Conservation (phyloP, 2,888 invertebrate genomes). For the Callinectes sapidus region DNA sequence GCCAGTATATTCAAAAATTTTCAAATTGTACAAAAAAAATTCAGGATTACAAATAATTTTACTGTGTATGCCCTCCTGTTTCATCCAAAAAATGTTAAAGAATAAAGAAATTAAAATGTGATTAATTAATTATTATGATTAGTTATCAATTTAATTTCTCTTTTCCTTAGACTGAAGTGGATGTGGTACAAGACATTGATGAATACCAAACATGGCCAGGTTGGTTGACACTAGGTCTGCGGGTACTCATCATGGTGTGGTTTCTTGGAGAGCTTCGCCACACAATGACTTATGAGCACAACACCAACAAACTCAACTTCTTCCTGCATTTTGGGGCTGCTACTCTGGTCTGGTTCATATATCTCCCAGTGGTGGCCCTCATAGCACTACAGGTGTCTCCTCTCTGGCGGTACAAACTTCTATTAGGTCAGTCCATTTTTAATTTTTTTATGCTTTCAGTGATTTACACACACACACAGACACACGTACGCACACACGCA, state of each 20-base stretch:
- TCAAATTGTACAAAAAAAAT: too few species aligned
- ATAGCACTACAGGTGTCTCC: constrained; percentile 95
- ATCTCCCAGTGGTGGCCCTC: constrained; percentile 94
- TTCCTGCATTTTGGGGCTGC: constrained; percentile 97
- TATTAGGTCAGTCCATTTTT: constrained; percentile 83
- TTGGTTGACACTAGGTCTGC: constrained; percentile 91
- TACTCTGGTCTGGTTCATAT: constrained; percentile 98
- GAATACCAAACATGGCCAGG: constrained; percentile 99
- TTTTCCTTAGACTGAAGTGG: constrained; percentile 88
- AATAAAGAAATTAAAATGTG: not conserved
- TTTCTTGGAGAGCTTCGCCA: constrained; percentile 85
- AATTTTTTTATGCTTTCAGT: constrained; percentile 28
- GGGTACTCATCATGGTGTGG: constrained; percentile 92
- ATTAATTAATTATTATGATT: not conserved
- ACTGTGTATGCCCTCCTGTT: too few species aligned
- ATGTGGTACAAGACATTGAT: constrained; percentile 96
- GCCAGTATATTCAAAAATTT: too few species aligned
- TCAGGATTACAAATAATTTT: too few species aligned
- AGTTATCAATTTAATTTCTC: not conserved
- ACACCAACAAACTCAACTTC: constrained; percentile 91
- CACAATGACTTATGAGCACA: constrained; percentile 88
- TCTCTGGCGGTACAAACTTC: constrained; percentile 95
- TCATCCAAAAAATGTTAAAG: not conserved
- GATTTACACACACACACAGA: not conserved
- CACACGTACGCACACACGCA: too few species aligned